phyloP scores from a whole-genome alignment of 2,797 vertebrate genomes.

The Periophthalmus magnuspinnatus region DNA sequence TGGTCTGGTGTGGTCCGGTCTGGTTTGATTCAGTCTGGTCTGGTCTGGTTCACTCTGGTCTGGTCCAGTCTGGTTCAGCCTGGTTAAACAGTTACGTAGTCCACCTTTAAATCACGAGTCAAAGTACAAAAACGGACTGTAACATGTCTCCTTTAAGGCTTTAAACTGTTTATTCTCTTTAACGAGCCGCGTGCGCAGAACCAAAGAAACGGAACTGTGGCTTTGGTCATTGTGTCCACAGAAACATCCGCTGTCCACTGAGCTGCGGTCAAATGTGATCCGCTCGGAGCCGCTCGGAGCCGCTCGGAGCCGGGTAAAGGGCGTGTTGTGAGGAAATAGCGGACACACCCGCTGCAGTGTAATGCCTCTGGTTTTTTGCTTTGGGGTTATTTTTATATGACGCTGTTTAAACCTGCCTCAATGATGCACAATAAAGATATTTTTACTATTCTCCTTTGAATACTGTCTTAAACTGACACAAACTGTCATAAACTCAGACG shows the following conservation, averaged over 20 bases:
- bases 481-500: too few species aligned
- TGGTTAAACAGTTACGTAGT: too few species aligned
- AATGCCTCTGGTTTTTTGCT: slow-evolving; percentile 22
- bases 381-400: slow-evolving; percentile 25
- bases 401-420: slow-evolving; percentile 38
- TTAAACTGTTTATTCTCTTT: slow-evolving; percentile 8
- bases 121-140: too few species aligned
- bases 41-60: too few species aligned
- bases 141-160: not conserved
- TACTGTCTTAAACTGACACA: not conserved
- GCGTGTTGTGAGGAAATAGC: not conserved
- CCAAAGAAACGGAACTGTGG: slow-evolving; percentile 16
- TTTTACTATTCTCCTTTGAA: slow-evolving; percentile 20
- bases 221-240: not conserved
- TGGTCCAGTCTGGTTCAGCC: not conserved
- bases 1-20: too few species aligned
- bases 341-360: slow-evolving; percentile 29
- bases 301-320: slow-evolving; percentile 1
- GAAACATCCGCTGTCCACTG: not conserved
- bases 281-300: slow-evolving; percentile 8
- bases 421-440: slow-evolving; percentile 62
- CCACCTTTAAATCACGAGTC: too few species aligned
- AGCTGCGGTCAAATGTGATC: not conserved
- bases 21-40: too few species aligned
- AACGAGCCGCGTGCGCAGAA: not conserved